Percentiles rank a stretch among this genome's conserved stretches.
Conservation (phyloP, 2,113 vertebrate genomes). For the Argyrosomus japonicus region DNA sequence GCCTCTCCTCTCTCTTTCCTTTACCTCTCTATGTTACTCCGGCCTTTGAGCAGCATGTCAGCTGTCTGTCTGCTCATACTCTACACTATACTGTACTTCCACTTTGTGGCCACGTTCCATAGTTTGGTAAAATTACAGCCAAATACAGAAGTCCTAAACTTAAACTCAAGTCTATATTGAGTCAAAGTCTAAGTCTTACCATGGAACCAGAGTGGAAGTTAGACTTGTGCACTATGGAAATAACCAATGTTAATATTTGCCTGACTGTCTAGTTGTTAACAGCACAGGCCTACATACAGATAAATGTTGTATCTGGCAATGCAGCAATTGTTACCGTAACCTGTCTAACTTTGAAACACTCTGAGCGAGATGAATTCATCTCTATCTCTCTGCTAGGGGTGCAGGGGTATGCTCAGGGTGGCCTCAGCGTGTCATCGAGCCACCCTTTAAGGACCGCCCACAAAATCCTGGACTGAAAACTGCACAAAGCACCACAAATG, state of each 20-base stretch:
- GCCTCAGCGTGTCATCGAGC: too few species aligned
- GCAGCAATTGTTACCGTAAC: neutral
- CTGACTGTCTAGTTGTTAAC: neutral
- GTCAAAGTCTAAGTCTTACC: too few species aligned
- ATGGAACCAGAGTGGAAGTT: neutral
- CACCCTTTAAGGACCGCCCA: too few species aligned
- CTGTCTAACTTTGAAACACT: neutral
- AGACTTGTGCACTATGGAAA: neutral
- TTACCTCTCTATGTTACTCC: neutral
- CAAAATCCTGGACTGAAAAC: too few species aligned
- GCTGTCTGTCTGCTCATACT: neutral
- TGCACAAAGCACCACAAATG: neutral
- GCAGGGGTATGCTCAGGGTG: too few species aligned
- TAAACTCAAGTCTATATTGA: neutral
- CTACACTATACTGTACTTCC: neutral
- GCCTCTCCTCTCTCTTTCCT: neutral
- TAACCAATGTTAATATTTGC: neutral
- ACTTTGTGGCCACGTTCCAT: neutral
- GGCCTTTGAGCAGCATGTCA: neutral
- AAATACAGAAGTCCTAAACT: neutral
- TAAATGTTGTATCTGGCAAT: neutral
- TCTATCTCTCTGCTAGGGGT: too few species aligned
- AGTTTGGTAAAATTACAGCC: neutral
- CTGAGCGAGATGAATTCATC: too few species aligned
- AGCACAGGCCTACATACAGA: neutral